A percentile compares a stretch with the other conserved stretches of the same genome.
phyloP scores from a whole-genome alignment of 1,140 invertebrate species.

The Calliphora vicina region DNA sequence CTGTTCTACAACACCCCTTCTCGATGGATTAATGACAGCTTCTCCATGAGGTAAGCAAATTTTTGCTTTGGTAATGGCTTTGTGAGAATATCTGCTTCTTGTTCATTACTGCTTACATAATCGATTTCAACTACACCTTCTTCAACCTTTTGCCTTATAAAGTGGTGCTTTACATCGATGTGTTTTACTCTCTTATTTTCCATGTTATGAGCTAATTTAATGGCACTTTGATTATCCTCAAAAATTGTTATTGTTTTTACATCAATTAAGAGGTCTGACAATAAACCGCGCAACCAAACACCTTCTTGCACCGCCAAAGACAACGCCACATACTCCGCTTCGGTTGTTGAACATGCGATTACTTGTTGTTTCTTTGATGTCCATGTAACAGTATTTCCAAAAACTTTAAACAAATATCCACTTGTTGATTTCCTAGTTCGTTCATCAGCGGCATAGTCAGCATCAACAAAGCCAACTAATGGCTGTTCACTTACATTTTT shows the following conservation, averaged over 20 bases:
- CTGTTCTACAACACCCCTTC: no score
- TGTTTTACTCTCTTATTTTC: background rate
- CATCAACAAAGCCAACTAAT: no score
- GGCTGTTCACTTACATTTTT: no score
- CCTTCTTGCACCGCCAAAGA: background rate
- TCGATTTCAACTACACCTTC: background rate
- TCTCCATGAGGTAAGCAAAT: background rate
- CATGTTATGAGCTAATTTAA: no score
- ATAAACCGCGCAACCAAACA: background rate
- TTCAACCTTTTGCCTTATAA: background rate
- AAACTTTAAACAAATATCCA: no score
- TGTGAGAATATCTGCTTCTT: background rate
- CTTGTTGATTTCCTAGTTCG: no score
- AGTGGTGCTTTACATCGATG: background rate
- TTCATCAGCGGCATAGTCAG: no score
- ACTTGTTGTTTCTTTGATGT: slow-evolving; percentile 12
- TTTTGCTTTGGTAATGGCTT: background rate
- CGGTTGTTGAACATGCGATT: background rate
- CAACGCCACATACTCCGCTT: background rate
- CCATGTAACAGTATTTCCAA: no score
- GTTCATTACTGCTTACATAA: background rate
- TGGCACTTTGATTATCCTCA: no score
- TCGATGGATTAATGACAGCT: no score
- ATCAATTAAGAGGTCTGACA: background rate
- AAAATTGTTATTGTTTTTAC: no score